Evolutionary conservation across 2,797 vertebrate genomes (phyloP), one percentile per base, ranked within the genome.

Genomic region (Epinephelus coioides): DNA sequence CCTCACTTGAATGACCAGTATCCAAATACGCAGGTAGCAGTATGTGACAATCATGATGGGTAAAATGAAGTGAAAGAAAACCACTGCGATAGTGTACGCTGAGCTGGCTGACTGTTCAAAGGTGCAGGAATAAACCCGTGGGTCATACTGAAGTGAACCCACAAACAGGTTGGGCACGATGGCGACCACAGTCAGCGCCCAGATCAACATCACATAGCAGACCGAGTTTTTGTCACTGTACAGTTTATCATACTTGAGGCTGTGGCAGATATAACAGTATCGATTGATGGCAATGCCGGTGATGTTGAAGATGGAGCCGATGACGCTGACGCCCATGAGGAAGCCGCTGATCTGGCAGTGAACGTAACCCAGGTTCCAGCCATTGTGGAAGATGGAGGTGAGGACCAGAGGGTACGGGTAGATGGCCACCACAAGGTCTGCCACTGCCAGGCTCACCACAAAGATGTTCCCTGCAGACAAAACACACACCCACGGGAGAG

Each of bases 241-340:
- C 61, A 98, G 94, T 82, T 95, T 97, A 89, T 98, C 96, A 0
- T 99, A 99, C 88, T 96, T 97, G 88, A 98, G 96, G 82, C 98
- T 98, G 95, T 99, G 98, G 92, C 98, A 99, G 94, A 99, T 98
- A 82, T 98, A 99, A 88, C 98, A 99, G 92, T 99, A 99, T 34
- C 98, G 96, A 88, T 99, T 99, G 82, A 99, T 93, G 86, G 98
- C 98, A 14, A 99, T 99, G 83, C 97, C 98, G 0, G 98, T 97
- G 92, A 99, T 99, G 91, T 97, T 99, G 93, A 99, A 99, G 89
- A 99, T 96, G 10, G 98, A 99, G 93, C 97, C 97, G 34, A 99
- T 97, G 86, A 99, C 97, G 43, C 98, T 99, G 88, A 99, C 81
- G 30, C 98, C 98, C 97, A 98, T 98, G 67, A 99, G 90, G 94